phyloP scores from a whole-genome alignment of 2,113 vertebrate species.

The Myocastor coypus region DNA sequence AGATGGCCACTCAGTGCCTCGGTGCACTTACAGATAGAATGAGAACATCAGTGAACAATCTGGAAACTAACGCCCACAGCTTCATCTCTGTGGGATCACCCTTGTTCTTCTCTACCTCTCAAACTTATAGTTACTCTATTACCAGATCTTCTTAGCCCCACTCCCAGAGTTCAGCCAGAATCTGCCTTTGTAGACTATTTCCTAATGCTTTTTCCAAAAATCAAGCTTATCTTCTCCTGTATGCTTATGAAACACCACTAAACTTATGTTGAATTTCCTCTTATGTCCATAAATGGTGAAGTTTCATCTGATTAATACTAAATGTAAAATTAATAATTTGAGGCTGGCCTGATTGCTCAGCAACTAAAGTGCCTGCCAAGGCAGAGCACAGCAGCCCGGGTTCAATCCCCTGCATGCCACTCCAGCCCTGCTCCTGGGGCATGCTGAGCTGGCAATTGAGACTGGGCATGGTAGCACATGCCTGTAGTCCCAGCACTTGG shows the following conservation, averaged over 20 bases:
- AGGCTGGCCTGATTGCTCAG: neutral
- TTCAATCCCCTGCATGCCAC: too few relatives aligned
- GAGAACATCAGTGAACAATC: neutral
- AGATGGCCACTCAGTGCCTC: neutral
- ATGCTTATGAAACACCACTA: constrained; percentile 7
- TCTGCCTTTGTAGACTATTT: neutral
- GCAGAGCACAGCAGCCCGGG: too few relatives aligned
- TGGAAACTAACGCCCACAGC: neutral
- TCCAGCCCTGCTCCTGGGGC: too few relatives aligned
- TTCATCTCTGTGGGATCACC: neutral
- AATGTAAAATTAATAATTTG: neutral
- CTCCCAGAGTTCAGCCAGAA: neutral
- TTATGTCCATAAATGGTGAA: neutral
- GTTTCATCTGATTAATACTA: neutral
- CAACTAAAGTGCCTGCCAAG: too few relatives aligned
- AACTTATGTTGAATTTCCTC: neutral
- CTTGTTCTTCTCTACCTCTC: neutral
- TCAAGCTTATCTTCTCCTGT: neutral
- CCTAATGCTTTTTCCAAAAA: constrained; percentile 9
- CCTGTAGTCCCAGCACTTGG: too few relatives aligned
- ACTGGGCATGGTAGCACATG: too few relatives aligned
- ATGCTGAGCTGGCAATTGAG: too few relatives aligned
- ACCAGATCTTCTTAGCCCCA: neutral
- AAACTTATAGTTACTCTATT: neutral
- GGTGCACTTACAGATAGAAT: neutral